Evolutionary conservation across 2,888 invertebrate genomes (phyloP).

Genomic region (Rapana venosa): DNA sequence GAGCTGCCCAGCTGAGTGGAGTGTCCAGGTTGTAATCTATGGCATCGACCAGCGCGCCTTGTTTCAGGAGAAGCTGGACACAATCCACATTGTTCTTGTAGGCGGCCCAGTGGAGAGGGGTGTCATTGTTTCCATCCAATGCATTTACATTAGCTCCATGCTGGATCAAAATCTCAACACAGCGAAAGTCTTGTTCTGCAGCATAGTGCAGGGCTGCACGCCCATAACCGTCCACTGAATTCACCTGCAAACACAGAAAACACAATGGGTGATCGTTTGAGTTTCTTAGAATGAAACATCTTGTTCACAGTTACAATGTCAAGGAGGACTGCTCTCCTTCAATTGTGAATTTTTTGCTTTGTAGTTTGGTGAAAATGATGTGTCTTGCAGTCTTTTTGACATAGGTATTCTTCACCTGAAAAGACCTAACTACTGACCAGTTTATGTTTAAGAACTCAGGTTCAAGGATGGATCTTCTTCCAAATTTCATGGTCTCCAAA

Average conservation of each 20-base stretch:
- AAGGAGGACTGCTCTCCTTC: no score
- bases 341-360: no score
- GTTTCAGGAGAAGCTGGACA: slow-evolving; percentile 68
- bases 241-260: slow-evolving; percentile 63
- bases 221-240: slow-evolving; percentile 75
- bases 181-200: slow-evolving; percentile 72
- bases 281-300: neutral
- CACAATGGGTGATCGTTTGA: neutral
- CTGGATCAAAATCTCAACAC: slow-evolving; percentile 71
- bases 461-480: no score
- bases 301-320: no score
- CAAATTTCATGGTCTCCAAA: no score
- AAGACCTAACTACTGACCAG: no score
- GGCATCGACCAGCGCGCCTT: slow-evolving; percentile 72
- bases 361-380: no score
- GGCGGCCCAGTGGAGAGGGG: slow-evolving; percentile 77
- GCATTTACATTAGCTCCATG: slow-evolving; percentile 71
- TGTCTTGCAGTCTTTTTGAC: no score
- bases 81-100: slow-evolving; percentile 73
- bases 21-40: slow-evolving; percentile 75
- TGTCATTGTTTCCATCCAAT: slow-evolving; percentile 72
- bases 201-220: slow-evolving; percentile 77
- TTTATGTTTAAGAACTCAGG: no score
- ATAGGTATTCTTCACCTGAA: no score
- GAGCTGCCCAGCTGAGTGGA: slow-evolving; percentile 76